A percentile compares a stretch with the other conserved stretches of the same genome.
phyloP scores from a whole-genome alignment of 1,140 invertebrate genomes.

The Ladona fulva region DNA sequence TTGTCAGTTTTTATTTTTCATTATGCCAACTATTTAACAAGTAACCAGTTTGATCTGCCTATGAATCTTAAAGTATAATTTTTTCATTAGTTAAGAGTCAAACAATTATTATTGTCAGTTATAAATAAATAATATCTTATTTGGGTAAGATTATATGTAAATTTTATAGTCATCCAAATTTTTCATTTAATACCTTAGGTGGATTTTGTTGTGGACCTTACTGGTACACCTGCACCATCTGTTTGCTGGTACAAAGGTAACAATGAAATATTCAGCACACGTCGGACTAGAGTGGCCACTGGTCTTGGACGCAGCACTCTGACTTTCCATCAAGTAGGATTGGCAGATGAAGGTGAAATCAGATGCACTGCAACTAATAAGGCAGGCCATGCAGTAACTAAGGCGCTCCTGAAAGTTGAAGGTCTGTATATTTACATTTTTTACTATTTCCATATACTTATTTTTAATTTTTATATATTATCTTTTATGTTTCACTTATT shows the following conservation, averaged over 20 bases:
- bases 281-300: conserved; percentile 64
- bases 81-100: too few species aligned
- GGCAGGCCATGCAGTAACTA: conserved; percentile 65
- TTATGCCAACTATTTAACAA: too few species aligned
- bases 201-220: conserved; percentile 71
- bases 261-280: conserved; percentile 73
- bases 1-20: too few species aligned
- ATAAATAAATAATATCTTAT: too few species aligned
- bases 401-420: conserved; percentile 62
- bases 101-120: too few species aligned
- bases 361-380: conserved; percentile 80
- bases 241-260: conserved; percentile 91
- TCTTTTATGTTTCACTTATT: too few species aligned
- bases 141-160: too few species aligned
- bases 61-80: too few species aligned
- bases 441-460: too few species aligned
- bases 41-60: too few species aligned
- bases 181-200: conserved; percentile 44
- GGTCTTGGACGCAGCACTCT: conserved; percentile 68
- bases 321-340: conserved; percentile 56
- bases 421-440: conserved; percentile 33
- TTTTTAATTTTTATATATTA: too few species aligned
- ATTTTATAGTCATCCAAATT: too few species aligned
- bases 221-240: conserved; percentile 72
- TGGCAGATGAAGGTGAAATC: conserved; percentile 76